Percentiles rank a stretch among this genome's conserved stretches.
phyloP scores from a whole-genome alignment of 2,113 vertebrate genomes.

The Machaerirhynchus nigripectus region DNA sequence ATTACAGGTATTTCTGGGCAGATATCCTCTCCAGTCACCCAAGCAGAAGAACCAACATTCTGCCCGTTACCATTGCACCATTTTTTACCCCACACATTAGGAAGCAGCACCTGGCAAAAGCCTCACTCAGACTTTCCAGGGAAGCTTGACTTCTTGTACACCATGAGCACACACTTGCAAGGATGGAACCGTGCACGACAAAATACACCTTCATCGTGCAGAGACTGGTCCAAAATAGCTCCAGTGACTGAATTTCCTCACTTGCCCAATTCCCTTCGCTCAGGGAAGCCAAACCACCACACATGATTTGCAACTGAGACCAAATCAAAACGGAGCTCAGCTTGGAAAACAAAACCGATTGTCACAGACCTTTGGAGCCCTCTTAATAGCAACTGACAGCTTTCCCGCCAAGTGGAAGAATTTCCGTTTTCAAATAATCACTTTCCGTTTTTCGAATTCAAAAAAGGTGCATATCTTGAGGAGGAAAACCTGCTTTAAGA shows the following conservation, averaged over 20 bases:
- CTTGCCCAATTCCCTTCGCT: accelerated
- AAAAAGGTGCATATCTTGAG: background rate
- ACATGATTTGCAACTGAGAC: accelerated
- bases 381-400: background rate
- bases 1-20: background rate
- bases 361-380: background rate
- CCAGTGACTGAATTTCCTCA: background rate
- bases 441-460: background rate
- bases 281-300: background rate
- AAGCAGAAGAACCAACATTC: background rate
- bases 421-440: background rate
- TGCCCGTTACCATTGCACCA: background rate
- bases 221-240: background rate
- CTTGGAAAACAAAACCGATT: background rate
- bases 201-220: background rate
- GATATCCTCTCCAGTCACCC: background rate
- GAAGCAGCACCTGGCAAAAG: background rate
- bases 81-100: background rate
- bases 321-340: background rate
- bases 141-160: background rate
- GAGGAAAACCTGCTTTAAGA: background rate
- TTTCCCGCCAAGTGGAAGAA: background rate
- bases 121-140: background rate
- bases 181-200: background rate
- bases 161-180: accelerated